A percentile compares a stretch with the other conserved stretches of the same genome.
Conservation (phyloP, 2,888 invertebrate genomes). For the Habrosyne pyritoides region DNA sequence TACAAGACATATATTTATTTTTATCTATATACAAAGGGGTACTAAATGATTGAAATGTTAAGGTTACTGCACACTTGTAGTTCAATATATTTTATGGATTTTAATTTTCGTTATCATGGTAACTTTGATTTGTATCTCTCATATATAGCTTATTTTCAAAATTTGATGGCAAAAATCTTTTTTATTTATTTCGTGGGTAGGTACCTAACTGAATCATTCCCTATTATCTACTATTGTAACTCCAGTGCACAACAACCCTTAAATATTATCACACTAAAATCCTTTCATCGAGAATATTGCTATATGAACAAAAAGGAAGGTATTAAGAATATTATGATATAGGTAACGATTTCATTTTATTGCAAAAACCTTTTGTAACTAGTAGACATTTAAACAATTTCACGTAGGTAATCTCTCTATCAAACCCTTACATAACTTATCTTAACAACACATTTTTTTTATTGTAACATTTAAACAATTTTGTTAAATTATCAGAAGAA, state of each 20-base stretch:
- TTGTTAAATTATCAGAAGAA: too few species aligned
- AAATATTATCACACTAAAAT: neutral
- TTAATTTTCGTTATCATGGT: too few species aligned
- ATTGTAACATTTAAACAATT: too few species aligned
- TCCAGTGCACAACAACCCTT: neutral
- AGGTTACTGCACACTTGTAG: conserved; percentile 16
- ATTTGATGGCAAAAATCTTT: neutral
- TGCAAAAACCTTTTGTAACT: neutral
- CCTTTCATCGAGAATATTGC: neutral
- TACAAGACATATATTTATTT: conserved; percentile 41
- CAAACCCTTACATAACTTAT: neutral
- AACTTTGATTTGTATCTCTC: too few species aligned
- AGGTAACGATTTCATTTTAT: neutral
- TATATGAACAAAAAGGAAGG: neutral
- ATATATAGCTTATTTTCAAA: too few species aligned
- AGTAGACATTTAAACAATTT: neutral
- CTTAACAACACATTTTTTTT: too few species aligned
- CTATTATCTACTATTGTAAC: neutral
- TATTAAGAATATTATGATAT: neutral
- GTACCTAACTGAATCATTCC: too few species aligned
- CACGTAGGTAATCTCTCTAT: neutral
- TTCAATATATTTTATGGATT: too few species aligned
- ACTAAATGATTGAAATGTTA: conserved; percentile 33
- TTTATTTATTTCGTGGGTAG: too few species aligned
- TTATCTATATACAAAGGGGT: conserved; percentile 46